Percentiles rank a stretch among this genome's conserved stretches.
Evolutionary conservation across 2,113 vertebrate species (phyloP).

Genomic region (Pedetes capensis): DNA sequence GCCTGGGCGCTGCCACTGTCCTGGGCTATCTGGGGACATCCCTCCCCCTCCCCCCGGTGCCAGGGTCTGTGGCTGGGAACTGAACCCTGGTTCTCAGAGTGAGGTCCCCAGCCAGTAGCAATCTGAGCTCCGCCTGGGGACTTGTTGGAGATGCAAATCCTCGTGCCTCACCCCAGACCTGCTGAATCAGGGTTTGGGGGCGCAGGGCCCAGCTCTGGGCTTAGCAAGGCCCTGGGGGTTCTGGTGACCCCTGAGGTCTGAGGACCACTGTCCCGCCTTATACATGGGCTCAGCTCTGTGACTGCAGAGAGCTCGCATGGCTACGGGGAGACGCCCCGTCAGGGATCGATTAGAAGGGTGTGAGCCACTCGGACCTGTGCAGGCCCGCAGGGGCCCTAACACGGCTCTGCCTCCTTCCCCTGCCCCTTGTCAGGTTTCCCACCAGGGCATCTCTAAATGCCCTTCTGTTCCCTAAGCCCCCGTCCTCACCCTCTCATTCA

Average conservation of each 20-base stretch:
- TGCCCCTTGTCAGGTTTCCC: not conserved
- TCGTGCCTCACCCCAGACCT: too few relatives aligned
- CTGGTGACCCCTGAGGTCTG: not conserved
- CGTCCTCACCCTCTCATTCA: not conserved
- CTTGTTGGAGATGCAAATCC: not conserved
- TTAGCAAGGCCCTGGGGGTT: not conserved
- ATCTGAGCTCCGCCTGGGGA: not conserved
- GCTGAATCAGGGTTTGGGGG: not conserved
- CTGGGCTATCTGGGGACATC: not conserved
- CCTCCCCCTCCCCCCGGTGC: too few relatives aligned
- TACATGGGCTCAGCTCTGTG: not conserved
- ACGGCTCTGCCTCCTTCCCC: not conserved
- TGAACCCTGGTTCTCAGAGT: not conserved
- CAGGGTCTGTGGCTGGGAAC: not conserved
- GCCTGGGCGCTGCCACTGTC: not conserved
- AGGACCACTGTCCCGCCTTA: not conserved
- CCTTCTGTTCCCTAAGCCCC: not conserved
- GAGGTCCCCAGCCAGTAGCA: not conserved
- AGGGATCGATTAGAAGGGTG: not conserved
- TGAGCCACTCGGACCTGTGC: not conserved
- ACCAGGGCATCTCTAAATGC: not conserved
- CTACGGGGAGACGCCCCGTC: rapidly evolving
- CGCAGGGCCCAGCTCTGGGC: too few relatives aligned
- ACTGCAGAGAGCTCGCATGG: too few relatives aligned
- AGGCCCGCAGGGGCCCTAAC: not conserved